Base-by-base conservation (phyloP, 1,140 invertebrate species). In the Hylyphantes graminicola region DNA sequence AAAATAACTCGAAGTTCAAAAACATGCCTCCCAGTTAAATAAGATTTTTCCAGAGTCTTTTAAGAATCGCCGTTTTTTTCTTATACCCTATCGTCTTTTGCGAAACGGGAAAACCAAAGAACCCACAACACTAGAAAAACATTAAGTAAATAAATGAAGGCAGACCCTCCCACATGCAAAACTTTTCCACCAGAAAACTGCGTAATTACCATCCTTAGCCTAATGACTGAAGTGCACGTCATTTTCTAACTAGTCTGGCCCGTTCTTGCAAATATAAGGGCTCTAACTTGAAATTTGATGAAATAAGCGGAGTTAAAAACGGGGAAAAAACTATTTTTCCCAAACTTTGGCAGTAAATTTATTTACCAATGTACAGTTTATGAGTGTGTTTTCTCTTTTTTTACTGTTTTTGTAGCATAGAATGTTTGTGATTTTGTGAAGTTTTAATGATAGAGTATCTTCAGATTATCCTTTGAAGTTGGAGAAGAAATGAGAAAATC, bases 191-290 rank as follows among this genome's bases (percentile, higher is more conserved):
- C 48, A 35, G 35, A n/a, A 21, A 50, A 48, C 59, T 59, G 12
- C 13, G 21, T 57, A 63, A 76, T 63, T 76, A 63, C 61, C 74
- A 12, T 61, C 13, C 57, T 76, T 76, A 63, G 51, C 59, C 64
- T 76, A 76, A 76, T 76, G 74, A 76, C 74, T 35, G n/a, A 75
- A 75, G 50, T 59, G 19, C 73, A 75, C 73, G 73, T 75, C 73
- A 75, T n/a, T 61, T n/a, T 21, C 19, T 17, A 76, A 76, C 35
- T 76, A 64, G 57, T 48, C 59, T 53, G 53, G 35, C 12, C 10
- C 2, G 13, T 57, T 48, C 53, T 13, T 19, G 54, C 59, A 74
- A 74, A 74, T 74, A 74, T 55, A 74, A 53, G 35, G 59, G n/a
- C 72, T 12, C 13, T n/a, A 59, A 74, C 21, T 55, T 57, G 54